Percentiles rank a stretch among this genome's conserved stretches.
Conservation (phyloP, 1,140 invertebrate species). For the Heterodera carotae region DNA sequence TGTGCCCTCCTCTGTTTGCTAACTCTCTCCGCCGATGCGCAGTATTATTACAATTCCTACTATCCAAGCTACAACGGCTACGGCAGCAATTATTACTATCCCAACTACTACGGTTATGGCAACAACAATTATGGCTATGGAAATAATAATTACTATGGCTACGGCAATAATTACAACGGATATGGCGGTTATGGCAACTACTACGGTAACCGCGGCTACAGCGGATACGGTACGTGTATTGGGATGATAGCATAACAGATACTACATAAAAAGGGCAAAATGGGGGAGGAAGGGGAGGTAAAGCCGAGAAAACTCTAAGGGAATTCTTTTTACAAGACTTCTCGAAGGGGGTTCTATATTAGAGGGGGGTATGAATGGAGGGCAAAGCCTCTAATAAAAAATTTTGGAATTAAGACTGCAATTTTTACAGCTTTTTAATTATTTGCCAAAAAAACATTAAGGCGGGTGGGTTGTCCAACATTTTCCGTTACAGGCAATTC, state of each 20-base stretch:
- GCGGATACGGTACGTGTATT: background rate
- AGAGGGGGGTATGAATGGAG: too few species aligned
- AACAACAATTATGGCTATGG: conserved; percentile 24
- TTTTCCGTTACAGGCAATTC: conserved; percentile 9
- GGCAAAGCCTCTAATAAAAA: too few species aligned
- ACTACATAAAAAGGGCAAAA: too few species aligned
- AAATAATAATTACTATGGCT: background rate
- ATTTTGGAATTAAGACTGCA: too few species aligned
- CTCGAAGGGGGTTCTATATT: too few species aligned
- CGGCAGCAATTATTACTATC: background rate
- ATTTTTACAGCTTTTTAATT: too few species aligned
- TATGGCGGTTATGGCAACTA: background rate
- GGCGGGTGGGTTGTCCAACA: conserved; percentile 4
- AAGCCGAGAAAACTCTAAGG: too few species aligned
- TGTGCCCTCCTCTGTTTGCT: conserved; percentile 1
- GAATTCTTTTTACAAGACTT: too few species aligned
- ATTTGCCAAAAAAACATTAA: background rate
- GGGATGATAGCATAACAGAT: too few species aligned
- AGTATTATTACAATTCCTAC: conserved; percentile 4
- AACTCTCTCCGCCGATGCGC: background rate
- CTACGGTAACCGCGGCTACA: conserved; percentile 6
- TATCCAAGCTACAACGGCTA: conserved; percentile 10
- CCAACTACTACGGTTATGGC: conserved; percentile 10
- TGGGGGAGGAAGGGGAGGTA: too few species aligned
- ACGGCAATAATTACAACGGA: background rate